Evolutionary conservation across 2,797 vertebrate genomes (phyloP).

Genomic region (Periophthalmus magnuspinnatus): DNA sequence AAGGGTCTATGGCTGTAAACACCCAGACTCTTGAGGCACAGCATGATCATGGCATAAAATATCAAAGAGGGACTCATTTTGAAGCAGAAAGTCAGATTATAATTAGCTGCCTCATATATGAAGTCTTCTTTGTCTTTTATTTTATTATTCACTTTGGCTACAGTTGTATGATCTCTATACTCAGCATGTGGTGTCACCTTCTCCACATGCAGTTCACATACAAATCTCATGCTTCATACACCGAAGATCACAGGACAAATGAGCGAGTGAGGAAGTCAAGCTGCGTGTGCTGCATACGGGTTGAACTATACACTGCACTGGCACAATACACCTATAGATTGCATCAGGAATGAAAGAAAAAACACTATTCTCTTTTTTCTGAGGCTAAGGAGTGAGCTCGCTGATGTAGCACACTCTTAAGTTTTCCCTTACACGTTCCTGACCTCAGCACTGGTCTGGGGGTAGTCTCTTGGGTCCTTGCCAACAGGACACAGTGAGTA

Average conservation of each 20-base stretch:
- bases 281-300: slow-evolving; percentile 19
- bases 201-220: slow-evolving; percentile 24
- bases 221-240: slow-evolving; percentile 39
- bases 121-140: slow-evolving; percentile 35
- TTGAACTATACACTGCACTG: slow-evolving; percentile 5
- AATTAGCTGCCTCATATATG: slow-evolving; percentile 21
- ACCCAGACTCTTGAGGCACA: too few relatives aligned
- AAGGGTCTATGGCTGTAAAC: too few relatives aligned
- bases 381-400: slow-evolving; percentile 27
- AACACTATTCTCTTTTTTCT: slow-evolving; percentile 11
- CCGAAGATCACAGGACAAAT: slow-evolving; percentile 36
- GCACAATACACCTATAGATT: not conserved
- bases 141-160: slow-evolving; percentile 23
- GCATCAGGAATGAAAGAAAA: slow-evolving; percentile 24
- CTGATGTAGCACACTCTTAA: slow-evolving; percentile 31
- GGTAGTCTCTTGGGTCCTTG: slow-evolving; percentile 51
- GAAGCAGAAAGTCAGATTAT: not conserved
- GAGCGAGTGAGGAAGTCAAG: slow-evolving; percentile 29
- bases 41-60: slow-evolving; percentile 3
- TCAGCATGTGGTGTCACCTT: slow-evolving; percentile 22
- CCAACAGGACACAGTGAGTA: slow-evolving; percentile 63
- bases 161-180: slow-evolving; percentile 6
- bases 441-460: slow-evolving; percentile 61
- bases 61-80: not conserved
- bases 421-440: slow-evolving; percentile 59